A percentile compares a stretch with the other conserved stretches of the same genome.
Evolutionary conservation across 2,888 invertebrate species (phyloP).

Genomic region (Caenorhabditis auriculariae): DNA sequence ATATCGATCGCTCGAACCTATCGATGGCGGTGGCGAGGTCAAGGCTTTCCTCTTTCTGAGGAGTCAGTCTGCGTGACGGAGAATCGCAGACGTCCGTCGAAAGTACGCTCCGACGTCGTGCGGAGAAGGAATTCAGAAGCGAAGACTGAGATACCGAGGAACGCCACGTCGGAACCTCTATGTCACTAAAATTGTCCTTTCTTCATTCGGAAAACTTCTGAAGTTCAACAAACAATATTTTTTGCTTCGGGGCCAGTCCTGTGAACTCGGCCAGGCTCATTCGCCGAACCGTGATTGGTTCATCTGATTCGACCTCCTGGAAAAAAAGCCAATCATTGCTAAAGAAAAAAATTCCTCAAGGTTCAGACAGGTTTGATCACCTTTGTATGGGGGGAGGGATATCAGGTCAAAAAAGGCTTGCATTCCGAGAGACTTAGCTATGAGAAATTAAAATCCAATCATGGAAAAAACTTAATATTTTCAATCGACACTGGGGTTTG

Average conservation of each 20-base stretch:
- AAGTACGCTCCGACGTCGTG: slow-evolving; percentile 30
- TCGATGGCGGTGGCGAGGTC: slow-evolving; percentile 27
- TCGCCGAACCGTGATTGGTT: slow-evolving; percentile 44
- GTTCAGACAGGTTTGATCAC: too few species aligned
- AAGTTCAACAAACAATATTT: slow-evolving; percentile 25
- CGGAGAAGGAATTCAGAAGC: slow-evolving; percentile 33
- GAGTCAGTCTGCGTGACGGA: slow-evolving; percentile 20
- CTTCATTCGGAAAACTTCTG: background rate
- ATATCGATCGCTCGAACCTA: slow-evolving; percentile 24
- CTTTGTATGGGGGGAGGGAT: too few species aligned
- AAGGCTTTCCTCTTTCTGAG: slow-evolving; percentile 26
- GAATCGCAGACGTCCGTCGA: slow-evolving; percentile 18
- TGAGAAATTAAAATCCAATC: too few species aligned
- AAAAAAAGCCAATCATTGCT: too few species aligned
- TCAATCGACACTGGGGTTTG: too few species aligned
- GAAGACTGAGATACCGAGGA: slow-evolving; percentile 27
- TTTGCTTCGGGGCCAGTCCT: slow-evolving; percentile 46
- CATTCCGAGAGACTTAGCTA: too few species aligned
- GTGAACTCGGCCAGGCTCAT: slow-evolving; percentile 57
- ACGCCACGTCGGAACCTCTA: slow-evolving; percentile 32
- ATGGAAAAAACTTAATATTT: too few species aligned
- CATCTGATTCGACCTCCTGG: too few species aligned
- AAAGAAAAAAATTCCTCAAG: too few species aligned
- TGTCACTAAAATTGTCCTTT: slow-evolving; percentile 25
- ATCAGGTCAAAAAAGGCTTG: too few species aligned